These are phyloP conservation scores for Tethya wilhelma DNA, from an alignment of 37 sponge, comb jelly and placozoan species.

Conservation along the genomic window DNA sequence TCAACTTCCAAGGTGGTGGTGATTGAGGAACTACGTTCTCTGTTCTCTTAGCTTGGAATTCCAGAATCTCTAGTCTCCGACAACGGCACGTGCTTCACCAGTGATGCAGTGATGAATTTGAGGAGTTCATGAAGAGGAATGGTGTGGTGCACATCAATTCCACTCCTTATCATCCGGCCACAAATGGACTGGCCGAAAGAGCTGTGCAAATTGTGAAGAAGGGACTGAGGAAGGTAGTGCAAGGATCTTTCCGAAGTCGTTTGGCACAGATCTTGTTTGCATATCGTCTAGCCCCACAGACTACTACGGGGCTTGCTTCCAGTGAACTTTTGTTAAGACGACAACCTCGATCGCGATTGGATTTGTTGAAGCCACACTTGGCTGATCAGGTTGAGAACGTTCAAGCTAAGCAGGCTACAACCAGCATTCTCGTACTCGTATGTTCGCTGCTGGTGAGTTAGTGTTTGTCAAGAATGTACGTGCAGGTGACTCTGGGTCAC, in stretches of 20 bases:
- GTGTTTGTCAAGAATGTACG: no score
- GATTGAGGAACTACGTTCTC: no score
- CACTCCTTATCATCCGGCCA: not conserved
- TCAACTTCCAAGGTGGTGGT: not conserved
- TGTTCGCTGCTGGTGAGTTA: no score
- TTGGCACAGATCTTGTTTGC: not conserved
- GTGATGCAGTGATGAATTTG: not conserved
- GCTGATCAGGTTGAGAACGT: not conserved
- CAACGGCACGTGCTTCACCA: not conserved
- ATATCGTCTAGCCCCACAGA: not conserved
- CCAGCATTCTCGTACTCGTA: no score
- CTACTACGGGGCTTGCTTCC: not conserved
- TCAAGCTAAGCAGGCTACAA: not conserved
- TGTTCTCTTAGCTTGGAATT: not conserved
- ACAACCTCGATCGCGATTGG: not conserved
- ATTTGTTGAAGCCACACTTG: not conserved
- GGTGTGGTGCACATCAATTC: not conserved
- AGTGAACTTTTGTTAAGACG: not conserved
- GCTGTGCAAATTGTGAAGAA: slow-evolving; percentile 25
- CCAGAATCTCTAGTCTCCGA: not conserved
- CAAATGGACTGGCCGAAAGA: slow-evolving; percentile 48
- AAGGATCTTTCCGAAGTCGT: not conserved
- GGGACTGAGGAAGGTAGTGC: not conserved
- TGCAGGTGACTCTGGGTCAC: no score
- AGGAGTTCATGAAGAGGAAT: not conserved